Evolutionary conservation across 2,797 vertebrate genomes (phyloP).

Genomic region (Rhyacichthys aspro): DNA sequence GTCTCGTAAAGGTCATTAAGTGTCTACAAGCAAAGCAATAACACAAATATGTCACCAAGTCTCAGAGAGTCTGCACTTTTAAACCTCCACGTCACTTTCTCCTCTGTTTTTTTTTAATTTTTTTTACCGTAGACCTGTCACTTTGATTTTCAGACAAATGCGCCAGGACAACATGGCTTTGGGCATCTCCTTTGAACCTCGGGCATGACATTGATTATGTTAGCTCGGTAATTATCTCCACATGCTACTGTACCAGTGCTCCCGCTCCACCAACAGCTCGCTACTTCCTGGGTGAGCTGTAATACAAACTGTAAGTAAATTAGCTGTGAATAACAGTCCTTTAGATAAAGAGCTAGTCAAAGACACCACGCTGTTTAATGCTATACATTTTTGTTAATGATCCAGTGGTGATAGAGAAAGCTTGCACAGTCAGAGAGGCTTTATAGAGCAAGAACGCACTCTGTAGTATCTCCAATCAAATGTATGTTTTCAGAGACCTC

Average conservation of each 20-base stretch:
- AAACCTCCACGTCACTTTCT: slow-evolving; percentile 29
- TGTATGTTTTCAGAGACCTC: neutral
- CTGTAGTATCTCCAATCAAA: neutral
- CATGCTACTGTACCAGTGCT: slow-evolving; percentile 67
- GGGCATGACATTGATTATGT: slow-evolving; percentile 77
- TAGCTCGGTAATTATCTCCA: slow-evolving; percentile 77
- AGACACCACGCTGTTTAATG: slow-evolving; percentile 65
- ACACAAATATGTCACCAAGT: slow-evolving; percentile 50
- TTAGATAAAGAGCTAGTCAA: slow-evolving; percentile 61
- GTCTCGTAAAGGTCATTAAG: slow-evolving; percentile 46
- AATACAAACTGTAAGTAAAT: slow-evolving; percentile 73
- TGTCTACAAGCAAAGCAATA: slow-evolving; percentile 41
- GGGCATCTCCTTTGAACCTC: slow-evolving; percentile 59
- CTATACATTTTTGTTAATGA: slow-evolving; percentile 48
- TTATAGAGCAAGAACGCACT: neutral
- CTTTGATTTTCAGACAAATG: slow-evolving; percentile 65
- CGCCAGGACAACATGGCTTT: slow-evolving; percentile 58
- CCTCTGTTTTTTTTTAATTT: slow-evolving; percentile 4
- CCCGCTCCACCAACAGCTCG: slow-evolving; percentile 37
- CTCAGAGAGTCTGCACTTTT: slow-evolving; percentile 28
- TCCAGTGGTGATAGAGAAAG: slow-evolving; percentile 40
- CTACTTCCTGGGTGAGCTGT: slow-evolving; percentile 55
- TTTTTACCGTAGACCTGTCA: slow-evolving; percentile 39
- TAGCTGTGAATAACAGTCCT: slow-evolving; percentile 73
- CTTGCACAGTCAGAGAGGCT: slow-evolving; percentile 8